Percentiles rank a stretch among this genome's conserved stretches.
These are phyloP conservation scores for Pangasius krempfi DNA, from an alignment of 2,797 vertebrate species.

Conservation along the genomic window DNA sequence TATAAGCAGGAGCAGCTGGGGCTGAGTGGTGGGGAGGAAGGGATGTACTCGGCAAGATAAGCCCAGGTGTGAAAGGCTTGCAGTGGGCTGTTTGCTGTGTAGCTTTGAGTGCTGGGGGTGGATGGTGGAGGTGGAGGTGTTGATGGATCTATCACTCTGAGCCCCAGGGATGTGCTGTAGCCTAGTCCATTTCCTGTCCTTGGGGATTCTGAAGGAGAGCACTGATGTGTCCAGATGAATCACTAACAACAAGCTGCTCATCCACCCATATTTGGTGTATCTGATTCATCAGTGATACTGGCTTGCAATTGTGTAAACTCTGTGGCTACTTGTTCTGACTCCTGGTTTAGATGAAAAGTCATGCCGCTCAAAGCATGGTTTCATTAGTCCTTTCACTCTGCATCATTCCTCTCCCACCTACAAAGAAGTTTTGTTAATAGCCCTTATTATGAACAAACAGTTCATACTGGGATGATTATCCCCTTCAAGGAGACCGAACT, in stretches of 20 bases:
- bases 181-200: constrained; percentile 56
- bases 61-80: constrained; percentile 69
- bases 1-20: constrained; percentile 65
- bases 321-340: constrained; percentile 17
- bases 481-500: constrained; percentile 29
- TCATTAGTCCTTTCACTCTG: not conserved
- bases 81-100: constrained; percentile 59
- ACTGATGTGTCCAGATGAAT: constrained; percentile 53
- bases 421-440: constrained; percentile 43
- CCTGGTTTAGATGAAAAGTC: not conserved
- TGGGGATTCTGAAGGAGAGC: constrained; percentile 35
- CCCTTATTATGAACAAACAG: constrained; percentile 50
- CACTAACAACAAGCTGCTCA: constrained; percentile 25
- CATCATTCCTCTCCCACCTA: constrained; percentile 17
- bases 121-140: constrained; percentile 71
- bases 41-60: constrained; percentile 61
- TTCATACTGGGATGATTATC: constrained; percentile 48
- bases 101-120: constrained; percentile 48
- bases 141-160: constrained; percentile 71
- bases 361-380: not conserved
- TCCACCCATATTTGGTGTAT: constrained; percentile 10
- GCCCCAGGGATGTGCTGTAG: constrained; percentile 60
- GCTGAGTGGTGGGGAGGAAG: constrained; percentile 44
- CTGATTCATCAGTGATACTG: not conserved
- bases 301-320: not conserved